Conservation (phyloP, 2,888 invertebrate genomes). For the Hirtodrosophila histrioides region DNA sequence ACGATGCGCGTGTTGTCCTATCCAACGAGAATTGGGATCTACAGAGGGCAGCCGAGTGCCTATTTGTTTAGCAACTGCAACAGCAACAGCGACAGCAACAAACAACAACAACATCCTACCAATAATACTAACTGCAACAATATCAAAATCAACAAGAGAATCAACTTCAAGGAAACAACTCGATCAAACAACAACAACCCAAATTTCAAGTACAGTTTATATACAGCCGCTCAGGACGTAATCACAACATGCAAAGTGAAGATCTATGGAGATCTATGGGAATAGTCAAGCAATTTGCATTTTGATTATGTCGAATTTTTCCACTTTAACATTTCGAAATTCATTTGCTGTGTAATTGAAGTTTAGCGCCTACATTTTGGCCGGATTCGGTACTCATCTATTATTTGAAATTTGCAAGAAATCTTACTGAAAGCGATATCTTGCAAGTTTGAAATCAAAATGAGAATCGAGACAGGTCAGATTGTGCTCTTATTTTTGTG, state of each 20-base stretch:
- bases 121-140: background rate
- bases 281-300: conserved; percentile 11
- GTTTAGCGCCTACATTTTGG: conserved; percentile 9
- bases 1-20: conserved; percentile 93
- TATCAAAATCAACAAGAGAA: conserved; percentile 6
- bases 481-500: conserved; percentile 15
- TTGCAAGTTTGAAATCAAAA: conserved; percentile 26
- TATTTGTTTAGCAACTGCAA: conserved; percentile 89
- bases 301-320: conserved; percentile 19
- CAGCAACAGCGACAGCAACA: conserved; percentile 7
- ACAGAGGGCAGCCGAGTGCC: conserved; percentile 94
- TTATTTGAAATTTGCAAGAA: conserved; percentile 18
- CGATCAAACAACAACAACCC: conserved; percentile 1
- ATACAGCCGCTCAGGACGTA: conserved; percentile 1
- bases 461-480: conserved; percentile 7
- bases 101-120: background rate
- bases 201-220: conserved; percentile 32
- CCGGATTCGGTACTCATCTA: conserved; percentile 5
- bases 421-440: conserved; percentile 19
- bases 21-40: conserved; percentile 97
- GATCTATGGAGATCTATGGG: conserved; percentile 3
- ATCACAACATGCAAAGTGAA: conserved; percentile 20
- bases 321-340: conserved; percentile 19
- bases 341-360: background rate
- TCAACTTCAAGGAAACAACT: conserved; percentile 3